These are phyloP conservation scores for Toxonevra muliebris DNA, from an alignment of 2,888 invertebrate species.

Conservation along the genomic window DNA sequence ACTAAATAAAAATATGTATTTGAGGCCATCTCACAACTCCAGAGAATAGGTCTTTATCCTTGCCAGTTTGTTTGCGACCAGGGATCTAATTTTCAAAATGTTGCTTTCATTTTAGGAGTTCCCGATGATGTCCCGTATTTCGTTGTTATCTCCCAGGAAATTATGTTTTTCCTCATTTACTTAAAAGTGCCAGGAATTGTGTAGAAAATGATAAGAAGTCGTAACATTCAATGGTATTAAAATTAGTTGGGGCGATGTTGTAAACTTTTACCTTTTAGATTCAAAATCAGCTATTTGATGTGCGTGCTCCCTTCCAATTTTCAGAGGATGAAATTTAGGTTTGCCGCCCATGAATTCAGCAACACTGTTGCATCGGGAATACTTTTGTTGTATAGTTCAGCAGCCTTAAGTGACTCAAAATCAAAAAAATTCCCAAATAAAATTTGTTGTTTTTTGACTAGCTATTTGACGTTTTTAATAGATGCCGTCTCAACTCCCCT, in stretches of 20 bases:
- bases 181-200: constrained; percentile 25
- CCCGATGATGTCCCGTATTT: too few species aligned
- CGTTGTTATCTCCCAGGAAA: too few species aligned
- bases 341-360: constrained; percentile 16
- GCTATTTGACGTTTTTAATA: constrained; percentile 13
- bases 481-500: neutral
- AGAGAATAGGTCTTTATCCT: too few species aligned
- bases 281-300: constrained; percentile 15
- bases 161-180: constrained; percentile 19
- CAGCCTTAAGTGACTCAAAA: neutral
- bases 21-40: too few species aligned
- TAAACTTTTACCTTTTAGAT: constrained; percentile 11
- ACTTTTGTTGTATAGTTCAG: constrained; percentile 10
- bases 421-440: constrained; percentile 17
- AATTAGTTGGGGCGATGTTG: constrained; percentile 17
- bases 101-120: too few species aligned
- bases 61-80: too few species aligned
- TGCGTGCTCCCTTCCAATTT: constrained; percentile 20
- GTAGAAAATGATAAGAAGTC: constrained; percentile 7
- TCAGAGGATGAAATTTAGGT: constrained; percentile 22
- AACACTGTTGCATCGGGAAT: constrained; percentile 10
- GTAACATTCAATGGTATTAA: constrained; percentile 3
- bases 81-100: too few species aligned
- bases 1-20: too few species aligned
- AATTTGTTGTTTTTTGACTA: constrained; percentile 22